A percentile compares a stretch with the other conserved stretches of the same genome.
Conservation (phyloP, 2,113 vertebrate genomes). For the Alosa alosa region DNA sequence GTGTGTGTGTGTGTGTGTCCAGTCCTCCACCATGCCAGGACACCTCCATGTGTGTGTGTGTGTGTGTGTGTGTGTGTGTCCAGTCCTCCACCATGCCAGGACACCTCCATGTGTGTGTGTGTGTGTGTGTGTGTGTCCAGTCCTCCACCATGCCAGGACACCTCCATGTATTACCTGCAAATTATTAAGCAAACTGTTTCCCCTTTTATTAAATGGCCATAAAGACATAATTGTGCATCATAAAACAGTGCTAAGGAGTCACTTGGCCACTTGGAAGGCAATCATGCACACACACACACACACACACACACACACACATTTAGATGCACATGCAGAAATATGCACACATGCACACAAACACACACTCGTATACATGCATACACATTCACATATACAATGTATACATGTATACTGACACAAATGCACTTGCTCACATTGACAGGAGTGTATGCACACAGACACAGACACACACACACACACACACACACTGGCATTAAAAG, state of each 20-base stretch:
- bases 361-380: background rate
- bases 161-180: slow-evolving; percentile 21
- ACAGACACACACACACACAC: background rate
- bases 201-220: slow-evolving; percentile 17
- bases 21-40: too few species aligned
- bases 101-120: too few species aligned
- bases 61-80: too few species aligned
- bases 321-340: background rate
- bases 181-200: slow-evolving; percentile 26
- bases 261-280: background rate
- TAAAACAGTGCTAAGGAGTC: slow-evolving; percentile 10
- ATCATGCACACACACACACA: background rate
- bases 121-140: too few species aligned
- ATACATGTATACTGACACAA: background rate
- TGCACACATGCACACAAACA: background rate
- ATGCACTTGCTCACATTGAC: background rate
- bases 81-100: too few species aligned
- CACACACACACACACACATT: background rate
- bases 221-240: slow-evolving; percentile 20
- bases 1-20: background rate
- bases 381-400: background rate
- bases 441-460: background rate
- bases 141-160: background rate
- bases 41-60: too few species aligned
- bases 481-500: background rate